Percentiles rank a stretch among this genome's conserved stretches.
phyloP scores from a whole-genome alignment of 2,888 invertebrate species.

The Scaptomyza flava region DNA sequence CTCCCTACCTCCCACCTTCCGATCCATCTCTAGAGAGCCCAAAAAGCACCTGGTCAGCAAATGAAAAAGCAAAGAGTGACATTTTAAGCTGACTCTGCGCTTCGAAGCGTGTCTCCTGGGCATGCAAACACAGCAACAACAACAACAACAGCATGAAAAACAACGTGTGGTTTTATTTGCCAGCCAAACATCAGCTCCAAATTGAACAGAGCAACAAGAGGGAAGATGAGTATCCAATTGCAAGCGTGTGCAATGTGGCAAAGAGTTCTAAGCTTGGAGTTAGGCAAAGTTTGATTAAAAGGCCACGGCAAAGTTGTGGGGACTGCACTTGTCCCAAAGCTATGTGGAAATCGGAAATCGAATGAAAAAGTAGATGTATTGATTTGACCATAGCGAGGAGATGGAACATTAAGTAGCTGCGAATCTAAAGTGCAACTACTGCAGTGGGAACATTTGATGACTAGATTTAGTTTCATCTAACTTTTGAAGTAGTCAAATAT shows the following conservation, averaged over 20 bases:
- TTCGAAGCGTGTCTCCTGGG: slow-evolving; percentile 18
- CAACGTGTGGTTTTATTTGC: slow-evolving; percentile 30
- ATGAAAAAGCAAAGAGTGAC: slow-evolving; percentile 11
- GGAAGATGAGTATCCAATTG: slow-evolving; percentile 25
- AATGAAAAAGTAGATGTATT: slow-evolving; percentile 2
- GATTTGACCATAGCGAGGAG: slow-evolving; percentile 2
- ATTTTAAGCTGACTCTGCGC: slow-evolving; percentile 39
- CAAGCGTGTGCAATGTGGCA: slow-evolving; percentile 17
- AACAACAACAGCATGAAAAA: slow-evolving; percentile 7
- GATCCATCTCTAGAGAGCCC: background rate
- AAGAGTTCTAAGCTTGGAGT: slow-evolving; percentile 16
- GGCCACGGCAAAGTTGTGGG: background rate
- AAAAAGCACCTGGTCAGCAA: slow-evolving; percentile 6
- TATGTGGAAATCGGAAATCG: slow-evolving; percentile 9
- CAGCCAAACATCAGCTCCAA: slow-evolving; percentile 11
- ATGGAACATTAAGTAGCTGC: slow-evolving; percentile 5
- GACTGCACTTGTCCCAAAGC: background rate
- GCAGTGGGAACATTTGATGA: background rate
- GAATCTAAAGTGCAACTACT: slow-evolving; percentile 12
- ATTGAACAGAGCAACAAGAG: background rate
- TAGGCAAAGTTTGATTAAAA: slow-evolving; percentile 46
- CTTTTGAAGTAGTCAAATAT: background rate
- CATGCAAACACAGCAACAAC: background rate
- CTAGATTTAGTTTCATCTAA: background rate
- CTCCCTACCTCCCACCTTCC: background rate